Evolutionary conservation across 2,888 invertebrate genomes (phyloP).

Genomic region (Sepiola atlantica): DNA sequence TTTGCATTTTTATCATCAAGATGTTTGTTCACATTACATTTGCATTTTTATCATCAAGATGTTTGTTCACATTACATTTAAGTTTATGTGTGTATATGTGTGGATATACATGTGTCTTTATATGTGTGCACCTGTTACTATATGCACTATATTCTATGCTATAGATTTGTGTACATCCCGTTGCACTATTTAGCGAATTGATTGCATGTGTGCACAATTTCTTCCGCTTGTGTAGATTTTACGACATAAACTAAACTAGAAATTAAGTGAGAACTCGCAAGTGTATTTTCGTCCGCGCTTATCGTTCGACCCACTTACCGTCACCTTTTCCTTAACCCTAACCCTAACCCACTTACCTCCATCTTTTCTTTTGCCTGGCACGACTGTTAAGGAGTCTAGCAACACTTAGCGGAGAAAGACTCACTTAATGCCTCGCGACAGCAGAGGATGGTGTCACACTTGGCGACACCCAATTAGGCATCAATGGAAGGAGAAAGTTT

Average conservation of each 20-base stretch:
- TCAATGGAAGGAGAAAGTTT: neutral
- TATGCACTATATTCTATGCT: too few relatives aligned
- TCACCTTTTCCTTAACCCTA: neutral
- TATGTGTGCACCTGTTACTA: too few relatives aligned
- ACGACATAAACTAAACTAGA: neutral
- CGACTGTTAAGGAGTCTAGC: neutral
- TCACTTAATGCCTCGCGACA: neutral
- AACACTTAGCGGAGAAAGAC: neutral
- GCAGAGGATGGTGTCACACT: neutral
- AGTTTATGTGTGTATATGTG: too few relatives aligned
- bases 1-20: too few relatives aligned
- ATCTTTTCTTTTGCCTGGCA: neutral
- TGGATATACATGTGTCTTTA: too few relatives aligned
- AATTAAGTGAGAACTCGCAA: neutral
- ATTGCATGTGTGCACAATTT: neutral
- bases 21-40: too few relatives aligned
- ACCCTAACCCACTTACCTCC: neutral
- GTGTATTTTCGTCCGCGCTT: neutral
- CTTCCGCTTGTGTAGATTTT: neutral
- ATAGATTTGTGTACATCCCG: neutral
- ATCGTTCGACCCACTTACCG: neutral
- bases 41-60: too few relatives aligned
- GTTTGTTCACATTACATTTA: too few relatives aligned
- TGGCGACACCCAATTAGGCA: constrained; percentile 6
- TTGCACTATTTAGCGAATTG: neutral